These are phyloP conservation scores for Phanerotoma sp. DNA, from an alignment of 2,888 invertebrate genomes.

Conservation along the genomic window DNA sequence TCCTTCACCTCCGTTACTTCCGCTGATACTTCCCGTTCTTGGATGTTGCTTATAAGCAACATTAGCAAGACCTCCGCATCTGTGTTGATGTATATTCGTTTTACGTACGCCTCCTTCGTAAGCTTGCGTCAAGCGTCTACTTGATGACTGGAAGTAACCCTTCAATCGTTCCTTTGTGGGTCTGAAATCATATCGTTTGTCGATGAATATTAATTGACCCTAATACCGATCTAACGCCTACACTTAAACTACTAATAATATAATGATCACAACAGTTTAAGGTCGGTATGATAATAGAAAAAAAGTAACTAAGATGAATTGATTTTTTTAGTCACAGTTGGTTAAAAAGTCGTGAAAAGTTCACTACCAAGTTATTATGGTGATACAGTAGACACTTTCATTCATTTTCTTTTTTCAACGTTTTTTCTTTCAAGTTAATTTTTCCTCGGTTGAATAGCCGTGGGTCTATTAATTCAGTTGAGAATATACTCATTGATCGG, in stretches of 20 bases:
- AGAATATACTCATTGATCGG: neutral
- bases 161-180: conserved; percentile 63
- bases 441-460: neutral
- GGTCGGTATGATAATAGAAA: no score
- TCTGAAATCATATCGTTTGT: conserved; percentile 46
- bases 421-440: neutral
- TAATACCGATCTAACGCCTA: neutral
- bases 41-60: conserved; percentile 24
- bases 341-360: no score
- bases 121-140: conserved; percentile 52
- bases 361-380: no score
- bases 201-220: neutral
- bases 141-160: conserved; percentile 62
- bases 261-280: neutral
- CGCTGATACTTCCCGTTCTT: conserved; percentile 41
- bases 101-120: conserved; percentile 13
- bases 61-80: conserved; percentile 18
- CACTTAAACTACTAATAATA: neutral
- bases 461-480: neutral
- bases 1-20: conserved; percentile 33
- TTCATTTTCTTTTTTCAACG: no score
- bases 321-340: no score
- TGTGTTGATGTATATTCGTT: conserved; percentile 18
- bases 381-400: no score
- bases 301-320: no score